Conservation (phyloP, 2,113 vertebrate species). For the Odontophorus gujanensis region DNA sequence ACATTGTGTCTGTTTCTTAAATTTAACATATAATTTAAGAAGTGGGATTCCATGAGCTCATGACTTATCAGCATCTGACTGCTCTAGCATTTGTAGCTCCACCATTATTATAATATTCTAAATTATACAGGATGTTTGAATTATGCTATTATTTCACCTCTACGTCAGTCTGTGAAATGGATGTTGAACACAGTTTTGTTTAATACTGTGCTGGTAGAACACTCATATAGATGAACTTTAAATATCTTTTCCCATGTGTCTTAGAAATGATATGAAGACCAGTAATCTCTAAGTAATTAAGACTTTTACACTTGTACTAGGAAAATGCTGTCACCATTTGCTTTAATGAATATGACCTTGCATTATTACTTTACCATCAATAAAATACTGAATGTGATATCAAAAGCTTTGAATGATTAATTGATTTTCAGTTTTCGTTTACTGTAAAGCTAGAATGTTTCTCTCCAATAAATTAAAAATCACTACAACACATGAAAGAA, state of each 20-base stretch:
- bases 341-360: conserved; percentile 33
- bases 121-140: background rate
- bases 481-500: background rate
- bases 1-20: background rate
- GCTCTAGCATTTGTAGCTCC: background rate
- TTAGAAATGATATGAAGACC: background rate
- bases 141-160: background rate
- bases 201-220: background rate
- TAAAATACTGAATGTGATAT: background rate
- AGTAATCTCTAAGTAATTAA: conserved; percentile 5
- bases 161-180: background rate
- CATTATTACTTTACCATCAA: background rate
- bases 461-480: background rate
- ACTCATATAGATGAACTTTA: background rate
- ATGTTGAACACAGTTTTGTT: background rate
- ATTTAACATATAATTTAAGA: background rate
- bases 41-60: background rate
- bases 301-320: background rate
- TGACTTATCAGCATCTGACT: background rate
- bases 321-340: background rate
- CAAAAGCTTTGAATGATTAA: background rate
- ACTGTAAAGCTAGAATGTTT: background rate
- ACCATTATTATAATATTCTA: background rate
- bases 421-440: conserved; percentile 8
- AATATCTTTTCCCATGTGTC: background rate